Percentiles rank a stretch among this genome's conserved stretches.
Evolutionary conservation across 2,797 vertebrate genomes (phyloP).

Genomic region (Momotus momota): DNA sequence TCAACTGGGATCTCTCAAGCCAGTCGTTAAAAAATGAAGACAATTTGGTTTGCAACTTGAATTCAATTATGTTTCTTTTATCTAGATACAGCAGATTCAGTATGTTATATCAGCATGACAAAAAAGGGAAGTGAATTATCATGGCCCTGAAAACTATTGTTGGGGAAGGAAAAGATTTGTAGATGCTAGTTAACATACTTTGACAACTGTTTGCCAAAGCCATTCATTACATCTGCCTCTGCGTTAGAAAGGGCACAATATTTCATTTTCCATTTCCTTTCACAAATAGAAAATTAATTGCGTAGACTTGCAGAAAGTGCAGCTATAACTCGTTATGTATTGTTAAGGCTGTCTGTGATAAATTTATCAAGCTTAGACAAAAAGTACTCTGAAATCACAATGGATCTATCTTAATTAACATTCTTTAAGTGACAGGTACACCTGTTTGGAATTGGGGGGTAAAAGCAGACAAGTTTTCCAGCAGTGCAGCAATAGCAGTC

Average conservation of each 20-base stretch:
- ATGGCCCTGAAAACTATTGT: slow-evolving; percentile 14
- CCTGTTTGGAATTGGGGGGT: slow-evolving; percentile 44
- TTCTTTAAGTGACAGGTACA: slow-evolving; percentile 60
- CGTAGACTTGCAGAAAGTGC: slow-evolving; percentile 57
- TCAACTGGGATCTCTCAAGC: neutral
- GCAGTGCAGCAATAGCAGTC: neutral
- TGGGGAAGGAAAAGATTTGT: slow-evolving; percentile 48
- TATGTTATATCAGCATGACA: neutral
- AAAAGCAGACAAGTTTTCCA: slow-evolving; percentile 31
- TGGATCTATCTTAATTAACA: slow-evolving; percentile 73
- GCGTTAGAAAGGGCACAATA: slow-evolving; percentile 58
- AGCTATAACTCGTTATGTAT: slow-evolving; percentile 66
- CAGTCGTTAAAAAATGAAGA: neutral
- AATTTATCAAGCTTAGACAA: slow-evolving; percentile 74
- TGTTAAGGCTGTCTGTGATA: slow-evolving; percentile 74
- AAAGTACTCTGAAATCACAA: slow-evolving; percentile 72
- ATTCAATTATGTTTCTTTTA: slow-evolving; percentile 14
- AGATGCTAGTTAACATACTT: slow-evolving; percentile 47
- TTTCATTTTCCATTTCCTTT: slow-evolving; percentile 75
- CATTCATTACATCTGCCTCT: slow-evolving; percentile 57
- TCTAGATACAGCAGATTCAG: neutral
- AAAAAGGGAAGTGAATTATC: slow-evolving; percentile 41
- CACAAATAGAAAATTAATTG: slow-evolving; percentile 73
- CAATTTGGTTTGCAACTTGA: neutral
- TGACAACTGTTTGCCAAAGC: slow-evolving; percentile 64